These are phyloP conservation scores for Drosophila prostipennis DNA, from an alignment of 2,888 invertebrate species.

Conservation along the genomic window DNA sequence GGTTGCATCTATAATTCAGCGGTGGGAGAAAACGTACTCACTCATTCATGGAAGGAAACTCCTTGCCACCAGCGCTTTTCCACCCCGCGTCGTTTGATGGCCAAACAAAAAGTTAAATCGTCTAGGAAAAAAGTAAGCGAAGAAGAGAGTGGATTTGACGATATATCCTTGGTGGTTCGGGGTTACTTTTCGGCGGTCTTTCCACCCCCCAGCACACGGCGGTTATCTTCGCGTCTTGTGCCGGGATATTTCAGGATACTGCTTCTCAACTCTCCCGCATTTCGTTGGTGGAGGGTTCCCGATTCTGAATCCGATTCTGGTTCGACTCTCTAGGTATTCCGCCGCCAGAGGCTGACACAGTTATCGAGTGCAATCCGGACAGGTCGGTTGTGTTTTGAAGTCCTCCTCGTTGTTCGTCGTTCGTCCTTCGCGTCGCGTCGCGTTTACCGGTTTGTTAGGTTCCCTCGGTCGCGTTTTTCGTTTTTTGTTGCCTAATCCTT, in stretches of 20 bases:
- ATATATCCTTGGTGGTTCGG: conserved; percentile 39
- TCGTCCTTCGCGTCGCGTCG: conserved; percentile 51
- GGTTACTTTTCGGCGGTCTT: conserved; percentile 61
- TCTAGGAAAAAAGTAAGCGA: conserved; percentile 33
- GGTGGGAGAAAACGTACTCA: conserved; percentile 38
- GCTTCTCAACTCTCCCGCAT: conserved; percentile 31
- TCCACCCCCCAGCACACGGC: conserved; percentile 38
- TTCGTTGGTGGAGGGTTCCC: conserved; percentile 20
- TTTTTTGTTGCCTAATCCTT: conserved; percentile 50
- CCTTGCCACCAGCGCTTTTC: conserved; percentile 60
- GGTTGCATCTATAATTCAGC: conserved; percentile 24
- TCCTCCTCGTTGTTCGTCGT: conserved; percentile 22
- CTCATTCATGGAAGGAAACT: conserved; percentile 38
- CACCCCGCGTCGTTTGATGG: conserved; percentile 77
- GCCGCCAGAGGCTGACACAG: conserved; percentile 80
- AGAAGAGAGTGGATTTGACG: conserved; percentile 50
- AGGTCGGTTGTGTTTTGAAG: conserved; percentile 81
- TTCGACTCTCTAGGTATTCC: conserved; percentile 66
- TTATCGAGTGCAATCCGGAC: conserved; percentile 83
- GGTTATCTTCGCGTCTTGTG: conserved; percentile 48
- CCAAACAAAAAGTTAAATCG: conserved; percentile 71
- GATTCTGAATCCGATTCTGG: background rate
- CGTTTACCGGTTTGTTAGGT: conserved; percentile 26
- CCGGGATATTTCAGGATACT: conserved; percentile 25
- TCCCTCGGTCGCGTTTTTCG: conserved; percentile 16